phyloP scores from a whole-genome alignment of 2,888 invertebrate genomes.

The Ischnus inquisitorius region DNA sequence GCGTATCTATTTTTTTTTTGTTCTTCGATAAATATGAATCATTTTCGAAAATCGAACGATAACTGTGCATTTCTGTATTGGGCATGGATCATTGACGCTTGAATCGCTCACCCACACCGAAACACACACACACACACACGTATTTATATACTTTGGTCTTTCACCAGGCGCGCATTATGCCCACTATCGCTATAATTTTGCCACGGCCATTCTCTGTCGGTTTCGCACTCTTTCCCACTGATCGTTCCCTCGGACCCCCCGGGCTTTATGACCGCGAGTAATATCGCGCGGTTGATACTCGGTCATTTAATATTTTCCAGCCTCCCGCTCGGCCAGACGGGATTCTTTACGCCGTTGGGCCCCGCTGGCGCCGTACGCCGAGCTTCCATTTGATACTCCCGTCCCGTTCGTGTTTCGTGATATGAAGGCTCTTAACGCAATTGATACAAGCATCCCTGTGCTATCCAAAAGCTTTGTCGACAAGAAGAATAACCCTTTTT shows the following conservation, averaged over 20 bases:
- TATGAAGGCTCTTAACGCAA: slow-evolving; percentile 52
- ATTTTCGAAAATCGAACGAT: neutral
- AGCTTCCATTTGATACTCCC: slow-evolving; percentile 55
- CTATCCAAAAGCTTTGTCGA: slow-evolving; percentile 2
- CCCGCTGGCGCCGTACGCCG: slow-evolving; percentile 63
- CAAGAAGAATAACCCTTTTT: slow-evolving; percentile 23
- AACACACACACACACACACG: slow-evolving; percentile 15
- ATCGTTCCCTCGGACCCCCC: slow-evolving; percentile 51
- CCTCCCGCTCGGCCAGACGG: slow-evolving; percentile 65
- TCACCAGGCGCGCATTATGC: slow-evolving; percentile 57
- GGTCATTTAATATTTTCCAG: slow-evolving; percentile 73
- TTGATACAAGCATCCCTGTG: slow-evolving; percentile 43
- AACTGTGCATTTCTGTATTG: slow-evolving; percentile 23
- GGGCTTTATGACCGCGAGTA: slow-evolving; percentile 64
- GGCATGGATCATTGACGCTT: slow-evolving; percentile 21
- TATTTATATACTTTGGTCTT: slow-evolving; percentile 22
- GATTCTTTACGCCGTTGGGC: slow-evolving; percentile 65
- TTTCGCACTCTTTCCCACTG: slow-evolving; percentile 65
- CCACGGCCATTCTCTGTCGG: slow-evolving; percentile 60
- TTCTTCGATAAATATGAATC: no score
- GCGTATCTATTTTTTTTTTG: no score
- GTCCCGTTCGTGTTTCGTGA: slow-evolving; percentile 46
- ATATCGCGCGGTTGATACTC: slow-evolving; percentile 63
- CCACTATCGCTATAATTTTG: slow-evolving; percentile 66
- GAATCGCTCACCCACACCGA: neutral